A percentile compares a stretch with the other conserved stretches of the same genome.
Conservation (phyloP, 1,140 invertebrate species). For the Teleogryllus occipitalis region DNA sequence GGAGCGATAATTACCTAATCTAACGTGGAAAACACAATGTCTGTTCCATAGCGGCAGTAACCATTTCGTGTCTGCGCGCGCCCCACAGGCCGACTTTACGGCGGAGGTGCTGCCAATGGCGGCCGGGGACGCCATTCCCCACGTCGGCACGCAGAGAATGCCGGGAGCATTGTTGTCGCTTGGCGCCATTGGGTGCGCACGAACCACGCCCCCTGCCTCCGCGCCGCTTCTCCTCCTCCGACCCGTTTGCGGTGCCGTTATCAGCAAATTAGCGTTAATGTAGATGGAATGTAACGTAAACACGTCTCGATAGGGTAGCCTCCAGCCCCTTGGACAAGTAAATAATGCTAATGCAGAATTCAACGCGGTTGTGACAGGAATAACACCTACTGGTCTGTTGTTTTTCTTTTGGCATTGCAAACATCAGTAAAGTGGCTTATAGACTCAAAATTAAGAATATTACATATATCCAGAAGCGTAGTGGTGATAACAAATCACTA, state of each 20-base stretch:
- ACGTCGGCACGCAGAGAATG: not conserved
- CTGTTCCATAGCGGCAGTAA: not conserved
- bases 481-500: not conserved
- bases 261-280: not conserved
- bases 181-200: not conserved
- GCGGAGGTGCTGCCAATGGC: not conserved
- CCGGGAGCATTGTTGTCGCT: not conserved
- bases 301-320: not conserved
- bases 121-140: not conserved
- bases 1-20: not conserved
- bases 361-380: not conserved
- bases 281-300: not conserved
- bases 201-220: accelerated
- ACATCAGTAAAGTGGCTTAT: not conserved
- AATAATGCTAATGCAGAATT: not conserved
- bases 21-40: not conserved
- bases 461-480: not conserved
- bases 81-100: not conserved
- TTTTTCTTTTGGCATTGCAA: not conserved
- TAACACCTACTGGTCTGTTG: not conserved
- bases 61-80: not conserved
- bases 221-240: not conserved
- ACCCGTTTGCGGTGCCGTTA: not conserved
- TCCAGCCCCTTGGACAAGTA: not conserved
- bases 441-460: not conserved